Base-by-base conservation (phyloP, 1,140 invertebrate genomes). In the Magallana ariakensis region DNA sequence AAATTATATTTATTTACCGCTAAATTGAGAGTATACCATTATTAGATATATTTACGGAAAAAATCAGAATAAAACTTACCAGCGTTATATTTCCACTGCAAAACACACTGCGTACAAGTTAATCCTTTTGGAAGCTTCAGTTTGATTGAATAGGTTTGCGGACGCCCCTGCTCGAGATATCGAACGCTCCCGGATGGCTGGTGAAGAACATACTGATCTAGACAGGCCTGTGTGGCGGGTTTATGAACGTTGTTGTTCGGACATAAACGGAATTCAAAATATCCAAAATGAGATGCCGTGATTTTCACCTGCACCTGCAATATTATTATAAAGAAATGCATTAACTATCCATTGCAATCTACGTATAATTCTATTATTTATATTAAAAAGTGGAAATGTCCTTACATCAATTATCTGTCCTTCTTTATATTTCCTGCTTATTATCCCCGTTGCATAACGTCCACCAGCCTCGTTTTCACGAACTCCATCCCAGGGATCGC, bases 31-130 rank as follows among this genome's bases (percentile, higher is more conserved):
- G 33, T 46, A 2, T 46, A 46, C 33, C 33, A 46, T 0, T 46
- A 46, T 1, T 4, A 4, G 33, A 46, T 1, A 46, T 2, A 46
- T 46, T 46, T 46, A 46, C 33, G 1, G 33, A 46, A 46, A 46
- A 46, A 5, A 1, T 60, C 15, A 13, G 15, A 66, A 19, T 54
- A 66, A 85, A 70, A 57, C 89, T 89, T 93, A 97, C 97, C 98
- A 90, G 97, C 97, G 88, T 97, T 97, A 93, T 98, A 99, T 87
- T 96, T 97, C 98, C 98, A 98, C 93, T 98, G 97, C 0, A 99
- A 92, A 0, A 98, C 97, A 92, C 98, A 99, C 88, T 98, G 97
- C 0, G 96, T 96, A 91, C 98, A 98, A 0, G 97, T 98, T 0
- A 98, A 92, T 89, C 97, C 97, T 0, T 96, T 95, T 0, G 98